Conservation (phyloP, 37 sponge, comb jelly and placozoan genomes). For the Chondrilla cf. caribensis region DNA sequence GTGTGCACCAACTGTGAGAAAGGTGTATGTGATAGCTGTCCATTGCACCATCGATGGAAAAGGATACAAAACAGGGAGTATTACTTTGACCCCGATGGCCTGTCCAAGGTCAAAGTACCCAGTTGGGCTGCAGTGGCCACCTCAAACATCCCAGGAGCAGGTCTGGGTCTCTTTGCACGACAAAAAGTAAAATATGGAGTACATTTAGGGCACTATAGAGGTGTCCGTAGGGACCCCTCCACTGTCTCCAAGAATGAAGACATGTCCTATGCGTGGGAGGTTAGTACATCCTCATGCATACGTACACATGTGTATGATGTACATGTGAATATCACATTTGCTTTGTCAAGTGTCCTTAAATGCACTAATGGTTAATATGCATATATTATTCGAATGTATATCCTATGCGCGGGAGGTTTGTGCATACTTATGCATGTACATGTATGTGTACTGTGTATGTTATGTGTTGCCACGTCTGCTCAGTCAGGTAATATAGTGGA, state of each 20-base stretch:
- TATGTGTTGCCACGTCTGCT: no score
- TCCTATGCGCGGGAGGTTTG: no score
- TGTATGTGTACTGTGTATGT: no score
- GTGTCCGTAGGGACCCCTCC: background rate
- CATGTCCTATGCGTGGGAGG: slow-evolving; percentile 11
- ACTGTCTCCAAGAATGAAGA: background rate
- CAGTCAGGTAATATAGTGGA: no score
- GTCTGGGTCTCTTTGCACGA: slow-evolving; percentile 1
- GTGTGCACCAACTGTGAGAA: slow-evolving; percentile 12
- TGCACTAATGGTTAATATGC: no score
- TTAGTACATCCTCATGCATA: background rate
- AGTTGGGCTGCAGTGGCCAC: background rate
- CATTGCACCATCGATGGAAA: background rate
- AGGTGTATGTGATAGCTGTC: slow-evolving; percentile 13
- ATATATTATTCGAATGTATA: no score
- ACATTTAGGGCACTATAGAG: background rate
- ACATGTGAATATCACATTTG: no score
- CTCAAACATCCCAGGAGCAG: background rate
- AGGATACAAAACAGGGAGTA: background rate
- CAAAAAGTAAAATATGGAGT: background rate
- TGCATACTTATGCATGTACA: no score
- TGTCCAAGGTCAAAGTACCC: background rate
- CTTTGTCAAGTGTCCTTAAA: no score
- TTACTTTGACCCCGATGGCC: background rate
- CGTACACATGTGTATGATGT: background rate